These are phyloP conservation scores for Cossypha polioptera DNA, from an alignment of 2,797 vertebrate species.

Conservation along the genomic window DNA sequence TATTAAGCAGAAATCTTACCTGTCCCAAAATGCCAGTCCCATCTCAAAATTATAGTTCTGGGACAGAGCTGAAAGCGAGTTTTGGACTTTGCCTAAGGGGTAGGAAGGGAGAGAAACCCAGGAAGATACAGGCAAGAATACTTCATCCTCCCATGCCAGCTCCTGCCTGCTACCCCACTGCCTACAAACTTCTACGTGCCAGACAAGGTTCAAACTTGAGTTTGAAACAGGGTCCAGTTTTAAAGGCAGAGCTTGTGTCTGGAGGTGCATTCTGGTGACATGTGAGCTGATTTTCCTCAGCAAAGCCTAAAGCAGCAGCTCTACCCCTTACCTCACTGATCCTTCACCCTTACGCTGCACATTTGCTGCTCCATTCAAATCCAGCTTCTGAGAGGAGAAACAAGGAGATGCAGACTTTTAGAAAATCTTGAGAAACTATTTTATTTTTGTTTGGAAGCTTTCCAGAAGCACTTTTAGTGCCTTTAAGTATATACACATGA, in stretches of 20 bases:
- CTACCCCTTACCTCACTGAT: background rate
- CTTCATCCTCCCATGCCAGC: background rate
- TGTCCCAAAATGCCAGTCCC: background rate
- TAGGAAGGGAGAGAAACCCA: background rate
- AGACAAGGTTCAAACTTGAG: background rate
- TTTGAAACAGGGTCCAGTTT: background rate
- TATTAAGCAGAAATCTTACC: background rate
- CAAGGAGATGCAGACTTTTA: background rate
- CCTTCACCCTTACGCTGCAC: background rate
- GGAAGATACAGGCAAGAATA: background rate
- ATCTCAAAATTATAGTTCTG: background rate
- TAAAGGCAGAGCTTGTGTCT: background rate
- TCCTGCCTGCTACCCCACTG: background rate
- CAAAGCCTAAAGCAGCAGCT: background rate
- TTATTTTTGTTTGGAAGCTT: conserved; percentile 9
- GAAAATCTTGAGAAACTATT: background rate
- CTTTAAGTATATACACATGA: background rate
- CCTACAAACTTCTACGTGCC: background rate
- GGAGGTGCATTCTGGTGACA: background rate
- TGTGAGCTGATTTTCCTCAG: background rate
- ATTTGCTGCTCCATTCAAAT: background rate
- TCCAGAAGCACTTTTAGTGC: background rate
- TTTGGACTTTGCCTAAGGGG: background rate
- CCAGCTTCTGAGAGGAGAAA: background rate
- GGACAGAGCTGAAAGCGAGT: background rate